Evolutionary conservation across 2,888 invertebrate species (phyloP).

Genomic region (Smittia aterrima): DNA sequence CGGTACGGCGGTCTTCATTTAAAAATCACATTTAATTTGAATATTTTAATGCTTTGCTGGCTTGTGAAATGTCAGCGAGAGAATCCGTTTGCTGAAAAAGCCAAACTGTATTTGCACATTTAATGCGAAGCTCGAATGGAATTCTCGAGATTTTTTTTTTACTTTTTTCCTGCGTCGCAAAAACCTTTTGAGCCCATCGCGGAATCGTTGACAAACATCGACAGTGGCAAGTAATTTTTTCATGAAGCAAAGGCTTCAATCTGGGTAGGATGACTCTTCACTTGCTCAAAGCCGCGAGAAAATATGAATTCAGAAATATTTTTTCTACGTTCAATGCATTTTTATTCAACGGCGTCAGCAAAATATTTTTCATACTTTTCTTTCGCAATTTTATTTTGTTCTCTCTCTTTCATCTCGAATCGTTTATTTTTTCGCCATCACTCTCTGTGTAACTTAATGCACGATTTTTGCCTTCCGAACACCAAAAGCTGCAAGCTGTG

Average conservation of each 20-base stretch:
- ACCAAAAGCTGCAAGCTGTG: not conserved
- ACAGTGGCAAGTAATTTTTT: too few species aligned
- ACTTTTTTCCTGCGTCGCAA: not conserved
- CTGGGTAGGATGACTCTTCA: too few species aligned
- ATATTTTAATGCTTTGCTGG: not conserved
- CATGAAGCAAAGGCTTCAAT: too few species aligned
- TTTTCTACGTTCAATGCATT: not conserved
- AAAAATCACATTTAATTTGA: conserved; percentile 28
- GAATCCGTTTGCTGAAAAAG: not conserved
- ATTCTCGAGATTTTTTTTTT: not conserved
- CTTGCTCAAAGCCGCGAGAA: too few species aligned
- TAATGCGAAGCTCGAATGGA: not conserved
- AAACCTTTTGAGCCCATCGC: not conserved
- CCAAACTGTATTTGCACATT: conserved; percentile 12
- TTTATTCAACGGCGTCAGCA: not conserved
- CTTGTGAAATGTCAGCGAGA: not conserved
- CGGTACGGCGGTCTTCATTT: not conserved
- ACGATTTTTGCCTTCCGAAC: conserved; percentile 15
- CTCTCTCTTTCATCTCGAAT: conserved; percentile 9
- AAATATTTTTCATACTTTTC: not conserved
- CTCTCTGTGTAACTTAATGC: not conserved
- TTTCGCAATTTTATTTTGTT: conserved; percentile 3
- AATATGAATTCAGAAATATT: not conserved
- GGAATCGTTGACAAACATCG: not conserved
- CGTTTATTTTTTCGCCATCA: not conserved